Evolutionary conservation across 2,797 vertebrate genomes (phyloP).

Genomic region (Pantherophis alleghaniensis): DNA sequence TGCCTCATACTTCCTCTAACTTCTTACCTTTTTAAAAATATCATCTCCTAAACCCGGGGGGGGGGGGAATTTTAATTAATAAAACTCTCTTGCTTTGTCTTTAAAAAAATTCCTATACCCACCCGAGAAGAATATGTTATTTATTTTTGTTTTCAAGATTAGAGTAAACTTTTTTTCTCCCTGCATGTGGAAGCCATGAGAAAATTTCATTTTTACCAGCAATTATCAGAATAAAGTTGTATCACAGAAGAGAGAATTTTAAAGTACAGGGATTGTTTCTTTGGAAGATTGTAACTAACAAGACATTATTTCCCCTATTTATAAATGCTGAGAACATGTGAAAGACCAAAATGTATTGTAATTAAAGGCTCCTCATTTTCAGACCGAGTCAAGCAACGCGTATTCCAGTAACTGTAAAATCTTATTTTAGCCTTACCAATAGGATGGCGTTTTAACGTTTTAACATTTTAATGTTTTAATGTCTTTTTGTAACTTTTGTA

Average conservation of each 20-base stretch:
- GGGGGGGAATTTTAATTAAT: neutral
- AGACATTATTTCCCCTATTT: neutral
- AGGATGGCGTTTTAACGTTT: no score
- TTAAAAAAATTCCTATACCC: neutral
- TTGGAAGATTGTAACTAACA: neutral
- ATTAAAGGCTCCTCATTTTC: constrained; percentile 21
- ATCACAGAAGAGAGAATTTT: neutral
- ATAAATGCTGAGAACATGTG: neutral
- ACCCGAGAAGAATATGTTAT: neutral
- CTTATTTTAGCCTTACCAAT: neutral
- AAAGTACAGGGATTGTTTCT: constrained; percentile 2
- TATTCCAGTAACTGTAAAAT: constrained; percentile 14
- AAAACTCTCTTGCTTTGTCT: neutral
- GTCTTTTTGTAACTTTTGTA: no score
- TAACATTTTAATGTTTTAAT: no score
- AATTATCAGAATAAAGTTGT: neutral
- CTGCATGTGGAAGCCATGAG: neutral
- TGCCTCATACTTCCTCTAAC: neutral
- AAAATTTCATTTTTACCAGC: neutral
- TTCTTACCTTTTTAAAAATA: neutral
- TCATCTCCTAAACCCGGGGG: neutral
- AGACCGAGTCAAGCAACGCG: neutral
- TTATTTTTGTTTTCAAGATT: neutral
- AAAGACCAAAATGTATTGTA: neutral
- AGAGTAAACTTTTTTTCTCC: neutral